Evolutionary conservation across 2,888 invertebrate genomes (phyloP), one percentile per base, ranked within the genome.

Genomic region (Tenthredo livida): DNA sequence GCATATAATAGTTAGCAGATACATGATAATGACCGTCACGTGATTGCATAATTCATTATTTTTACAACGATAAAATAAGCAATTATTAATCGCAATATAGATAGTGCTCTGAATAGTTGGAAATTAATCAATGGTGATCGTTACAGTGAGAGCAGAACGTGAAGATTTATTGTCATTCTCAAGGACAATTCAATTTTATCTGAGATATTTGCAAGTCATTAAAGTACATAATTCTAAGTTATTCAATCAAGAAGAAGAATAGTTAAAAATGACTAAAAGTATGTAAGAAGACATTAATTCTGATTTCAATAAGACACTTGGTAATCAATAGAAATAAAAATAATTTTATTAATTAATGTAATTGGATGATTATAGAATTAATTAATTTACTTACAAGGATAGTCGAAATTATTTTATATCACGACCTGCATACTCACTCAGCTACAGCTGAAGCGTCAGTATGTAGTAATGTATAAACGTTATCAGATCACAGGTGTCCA

Each of bases 381-480:
- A 61, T 61, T 47, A 9, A 21, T 73, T 21, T 73, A 73, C 73
- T 73, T 40, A 73, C 77, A 25, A 33, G 9, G 77, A 47, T n/a
- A n/a, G 9, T 50, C 7, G 29, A 54, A 50, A 54, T 77, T 77
- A 29, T 29, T 77, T 33, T 15, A 29, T 15, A 77, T 54, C 54
- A 50, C 47, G 29, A 29, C n/a, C n/a, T 77, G 33, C 77, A 9
- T 54, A 33, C 17, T 10, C 10, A 9, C 21, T 77, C 77, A 33
- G 47, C 50, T 54, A 54, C 54, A n/a, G n/a, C 33, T 54, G 17
- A 29, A n/a, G 25, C 54, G 54, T 77, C 72, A 43, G 43, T 29
- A 73, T 43, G 72, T 73, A 73, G 72, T 12, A 73, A 73, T 43
- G 21, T 43, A 33, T 21, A 17, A 33, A 33, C 43, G 75, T 84